A percentile compares a stretch with the other conserved stretches of the same genome.
These are phyloP conservation scores for Cetonia aurata DNA, from an alignment of 2,888 invertebrate genomes.

Conservation along the genomic window DNA sequence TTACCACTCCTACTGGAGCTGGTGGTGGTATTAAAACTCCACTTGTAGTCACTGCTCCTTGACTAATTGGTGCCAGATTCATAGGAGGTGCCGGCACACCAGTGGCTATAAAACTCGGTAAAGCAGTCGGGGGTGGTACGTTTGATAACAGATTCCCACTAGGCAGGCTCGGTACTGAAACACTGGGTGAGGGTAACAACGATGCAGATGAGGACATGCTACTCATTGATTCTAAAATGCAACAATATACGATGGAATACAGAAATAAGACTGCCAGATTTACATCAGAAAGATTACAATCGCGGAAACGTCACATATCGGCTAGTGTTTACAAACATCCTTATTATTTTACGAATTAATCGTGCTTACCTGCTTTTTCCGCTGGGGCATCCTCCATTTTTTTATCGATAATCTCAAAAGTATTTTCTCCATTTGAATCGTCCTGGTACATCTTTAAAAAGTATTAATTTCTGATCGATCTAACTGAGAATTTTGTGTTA, in stretches of 20 bases:
- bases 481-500: conserved; percentile 45
- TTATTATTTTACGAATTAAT: neutral
- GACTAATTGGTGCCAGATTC: conserved; percentile 38
- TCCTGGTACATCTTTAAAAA: conserved; percentile 57
- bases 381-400: conserved; percentile 56
- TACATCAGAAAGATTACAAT: conserved; percentile 8
- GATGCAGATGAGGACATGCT: conserved; percentile 65
- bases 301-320: conserved; percentile 24
- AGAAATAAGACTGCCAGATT: no score
- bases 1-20: neutral
- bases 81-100: conserved; percentile 55
- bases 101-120: conserved; percentile 75
- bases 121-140: conserved; percentile 76
- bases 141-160: conserved; percentile 75
- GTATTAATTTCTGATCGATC: conserved; percentile 5
- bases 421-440: conserved; percentile 66
- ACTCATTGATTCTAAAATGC: conserved; percentile 63
- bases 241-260: conserved; percentile 49
- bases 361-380: conserved; percentile 56
- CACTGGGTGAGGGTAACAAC: conserved; percentile 65
- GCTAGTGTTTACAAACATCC: conserved; percentile 42
- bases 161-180: conserved; percentile 59
- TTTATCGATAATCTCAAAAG: conserved; percentile 67
- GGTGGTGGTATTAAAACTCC: conserved; percentile 43
- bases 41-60: conserved; percentile 34